Conservation (phyloP, 2,888 invertebrate species). For the Prenolepis imparis region DNA sequence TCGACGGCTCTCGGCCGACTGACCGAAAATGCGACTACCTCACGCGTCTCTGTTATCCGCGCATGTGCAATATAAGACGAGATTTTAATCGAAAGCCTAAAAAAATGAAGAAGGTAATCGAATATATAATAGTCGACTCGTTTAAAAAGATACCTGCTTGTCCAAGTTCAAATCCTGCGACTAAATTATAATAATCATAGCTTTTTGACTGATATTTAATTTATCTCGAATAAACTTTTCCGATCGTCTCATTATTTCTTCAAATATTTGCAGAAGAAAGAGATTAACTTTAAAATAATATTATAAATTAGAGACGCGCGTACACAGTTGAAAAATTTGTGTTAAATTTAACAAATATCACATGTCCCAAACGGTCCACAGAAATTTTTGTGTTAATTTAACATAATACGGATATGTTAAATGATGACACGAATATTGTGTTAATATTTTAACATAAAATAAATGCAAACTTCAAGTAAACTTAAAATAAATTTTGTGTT, state of each 20-base stretch:
- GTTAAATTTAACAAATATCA: too few species aligned
- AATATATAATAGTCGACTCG: background rate
- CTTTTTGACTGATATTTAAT: background rate
- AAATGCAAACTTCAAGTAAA: too few species aligned
- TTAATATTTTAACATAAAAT: too few species aligned
- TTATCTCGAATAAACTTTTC: background rate
- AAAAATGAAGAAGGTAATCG: conserved; percentile 1
- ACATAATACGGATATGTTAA: too few species aligned
- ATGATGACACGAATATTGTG: too few species aligned
- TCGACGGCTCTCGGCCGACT: conserved; percentile 81
- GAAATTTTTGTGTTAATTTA: too few species aligned
- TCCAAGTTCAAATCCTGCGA: background rate
- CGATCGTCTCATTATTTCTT: background rate
- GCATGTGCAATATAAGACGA: conserved; percentile 59
- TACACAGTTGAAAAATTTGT: too few species aligned
- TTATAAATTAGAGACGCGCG: background rate
- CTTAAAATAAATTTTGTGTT: too few species aligned
- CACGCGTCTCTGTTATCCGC: conserved; percentile 64
- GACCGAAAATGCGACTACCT: conserved; percentile 72
- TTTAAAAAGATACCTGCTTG: background rate
- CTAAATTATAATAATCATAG: background rate
- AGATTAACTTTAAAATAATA: background rate
- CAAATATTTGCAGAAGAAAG: background rate
- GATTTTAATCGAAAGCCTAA: conserved; percentile 11
- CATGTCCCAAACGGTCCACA: too few species aligned